Percentiles rank a stretch among this genome's conserved stretches.
These are phyloP conservation scores for Erpornis zantholeuca DNA, from an alignment of 2,113 vertebrate species.

Conservation along the genomic window DNA sequence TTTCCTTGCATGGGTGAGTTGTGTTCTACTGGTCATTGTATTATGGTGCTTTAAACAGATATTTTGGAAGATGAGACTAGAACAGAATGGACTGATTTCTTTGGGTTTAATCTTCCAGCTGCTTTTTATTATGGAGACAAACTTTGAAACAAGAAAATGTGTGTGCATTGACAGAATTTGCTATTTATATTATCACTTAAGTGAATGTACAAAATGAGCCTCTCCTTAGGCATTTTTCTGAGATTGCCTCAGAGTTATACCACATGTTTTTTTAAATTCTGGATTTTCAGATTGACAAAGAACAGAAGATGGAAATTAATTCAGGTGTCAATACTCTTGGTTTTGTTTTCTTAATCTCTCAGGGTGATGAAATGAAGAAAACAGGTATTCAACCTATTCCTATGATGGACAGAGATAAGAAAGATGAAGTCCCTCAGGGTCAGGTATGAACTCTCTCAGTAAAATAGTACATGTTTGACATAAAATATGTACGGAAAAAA, in stretches of 20 bases:
- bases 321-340: neutral
- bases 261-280: neutral
- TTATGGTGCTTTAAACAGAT: neutral
- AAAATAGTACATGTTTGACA: neutral
- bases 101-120: neutral
- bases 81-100: neutral
- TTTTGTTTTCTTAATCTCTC: neutral
- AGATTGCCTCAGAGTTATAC: neutral
- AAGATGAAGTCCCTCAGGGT: slow-evolving; percentile 92
- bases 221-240: neutral
- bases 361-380: slow-evolving; percentile 99
- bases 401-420: slow-evolving; percentile 99
- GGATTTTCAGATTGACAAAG: neutral
- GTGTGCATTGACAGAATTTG: neutral
- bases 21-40: neutral
- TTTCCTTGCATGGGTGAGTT: neutral
- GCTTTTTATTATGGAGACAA: neutral
- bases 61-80: neutral
- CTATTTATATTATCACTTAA: neutral
- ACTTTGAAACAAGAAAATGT: neutral
- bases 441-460: slow-evolving; percentile 78
- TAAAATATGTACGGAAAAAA: neutral
- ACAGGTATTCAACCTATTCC: slow-evolving; percentile 94
- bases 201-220: neutral
- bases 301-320: neutral